Evolutionary conservation across 2,888 invertebrate genomes (phyloP).

Genomic region (Heliothis peltigera): DNA sequence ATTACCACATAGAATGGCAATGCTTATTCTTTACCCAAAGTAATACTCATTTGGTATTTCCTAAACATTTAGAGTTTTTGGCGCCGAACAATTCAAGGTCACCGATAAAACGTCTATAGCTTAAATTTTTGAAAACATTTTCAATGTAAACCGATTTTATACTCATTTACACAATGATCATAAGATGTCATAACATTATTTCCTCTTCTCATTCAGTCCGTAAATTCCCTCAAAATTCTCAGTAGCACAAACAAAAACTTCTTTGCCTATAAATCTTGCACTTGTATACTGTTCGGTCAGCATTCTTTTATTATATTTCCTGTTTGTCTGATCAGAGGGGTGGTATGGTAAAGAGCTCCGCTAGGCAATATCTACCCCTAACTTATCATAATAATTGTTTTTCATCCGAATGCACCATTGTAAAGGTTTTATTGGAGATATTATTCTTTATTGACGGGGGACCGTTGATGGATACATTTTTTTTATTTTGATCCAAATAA

Average conservation of each 20-base stretch:
- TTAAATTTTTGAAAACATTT: too few relatives aligned
- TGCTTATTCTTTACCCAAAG: too few relatives aligned
- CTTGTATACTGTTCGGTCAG: conserved; percentile 14
- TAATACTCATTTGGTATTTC: too few relatives aligned
- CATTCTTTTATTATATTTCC: conserved; percentile 45
- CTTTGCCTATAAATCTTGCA: conserved; percentile 41
- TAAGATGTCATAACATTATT: too few relatives aligned
- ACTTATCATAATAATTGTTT: conserved; percentile 49
- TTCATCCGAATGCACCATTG: conserved; percentile 36
- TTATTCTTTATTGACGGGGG: conserved; percentile 10
- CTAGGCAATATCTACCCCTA: conserved; percentile 25
- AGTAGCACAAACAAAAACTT: conserved; percentile 32
- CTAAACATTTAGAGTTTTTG: too few relatives aligned
- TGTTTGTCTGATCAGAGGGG: conserved; percentile 34
- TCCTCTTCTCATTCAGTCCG: neutral
- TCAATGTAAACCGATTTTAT: too few relatives aligned
- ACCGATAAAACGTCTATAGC: too few relatives aligned
- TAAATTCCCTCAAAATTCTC: conserved; percentile 13
- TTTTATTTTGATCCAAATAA: neutral
- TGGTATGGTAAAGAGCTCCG: conserved; percentile 4
- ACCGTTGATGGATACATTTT: neutral
- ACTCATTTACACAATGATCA: too few relatives aligned
- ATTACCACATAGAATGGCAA: too few relatives aligned
- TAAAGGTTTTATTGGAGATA: conserved; percentile 24
- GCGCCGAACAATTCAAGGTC: too few relatives aligned